Base-by-base conservation (phyloP, 2,113 vertebrate genomes). In the Xiphias gladius region DNA sequence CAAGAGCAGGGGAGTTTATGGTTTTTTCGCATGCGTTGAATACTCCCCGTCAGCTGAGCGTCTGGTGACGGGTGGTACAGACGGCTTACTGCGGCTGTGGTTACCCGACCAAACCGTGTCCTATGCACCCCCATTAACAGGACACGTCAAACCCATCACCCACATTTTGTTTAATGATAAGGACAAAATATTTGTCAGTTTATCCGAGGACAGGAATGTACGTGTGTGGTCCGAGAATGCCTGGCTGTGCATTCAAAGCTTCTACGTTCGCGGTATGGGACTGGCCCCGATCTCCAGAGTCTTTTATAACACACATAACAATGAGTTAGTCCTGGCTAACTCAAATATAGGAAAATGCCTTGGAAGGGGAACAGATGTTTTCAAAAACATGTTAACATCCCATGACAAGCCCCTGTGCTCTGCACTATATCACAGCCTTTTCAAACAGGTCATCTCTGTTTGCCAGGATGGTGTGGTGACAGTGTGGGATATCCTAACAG, bases 311-410 rank as follows among this genome's bases (percentile, higher is more conserved):
- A 14, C 2, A 9, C 1, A 57, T 5, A 90, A 90, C n/a, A 88
- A 86, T 35, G 75, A 84, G 67, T 16, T 90, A 2, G 1, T 82
- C 2, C 1, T 90, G 6, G 78, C 84, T 4, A 84, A 80, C 46
- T 22, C 66, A 7, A 2, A 62, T 1, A 76, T 88, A 2, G 81
- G 32, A 16, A 66, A 35, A 48, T 65, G 24, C 41, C 37, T 84
- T 1, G 86, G 89, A 22, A 50, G 48, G 66, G 86, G 74, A 52
- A 90, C 86, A 2, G 63, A 86, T 8, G 16, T 70, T 37, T 88
- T 69, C 16, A 11, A 66, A 22, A 13, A 24, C 0, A 3, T 9
- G 0, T 1, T 80, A 17, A 73, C 19, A 11, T 82, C 83, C 6
- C 80, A 88, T 16, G 1, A 43, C 5, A 58, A 46, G 46, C 82